Evolutionary conservation across 1,140 invertebrate species (phyloP).

Genomic region (Drosophila guanche): DNA sequence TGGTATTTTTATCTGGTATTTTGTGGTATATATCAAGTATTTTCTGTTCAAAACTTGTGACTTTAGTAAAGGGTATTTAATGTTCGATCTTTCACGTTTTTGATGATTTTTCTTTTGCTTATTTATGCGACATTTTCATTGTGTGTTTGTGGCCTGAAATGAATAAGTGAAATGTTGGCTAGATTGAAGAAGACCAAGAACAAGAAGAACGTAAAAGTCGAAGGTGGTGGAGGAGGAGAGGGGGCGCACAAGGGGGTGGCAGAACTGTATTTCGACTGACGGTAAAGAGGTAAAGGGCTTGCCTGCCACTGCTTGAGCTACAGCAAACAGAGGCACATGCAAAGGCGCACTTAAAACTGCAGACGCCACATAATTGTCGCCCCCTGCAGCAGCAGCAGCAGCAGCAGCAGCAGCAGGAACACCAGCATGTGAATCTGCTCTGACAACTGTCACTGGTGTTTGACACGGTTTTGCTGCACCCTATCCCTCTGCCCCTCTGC

Average conservation of each 20-base stretch:
- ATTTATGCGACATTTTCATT: constrained; percentile 81
- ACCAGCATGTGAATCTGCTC: constrained; percentile 19
- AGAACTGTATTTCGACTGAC: neutral
- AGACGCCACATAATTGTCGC: constrained; percentile 78
- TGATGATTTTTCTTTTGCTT: constrained; percentile 26
- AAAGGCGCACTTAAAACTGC: constrained; percentile 80
- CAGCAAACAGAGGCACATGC: constrained; percentile 72
- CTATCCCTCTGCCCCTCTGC: neutral
- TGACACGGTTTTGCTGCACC: constrained; percentile 57
- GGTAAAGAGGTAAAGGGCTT: constrained; percentile 1
- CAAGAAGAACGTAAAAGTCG: neutral
- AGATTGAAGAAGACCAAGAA: constrained; percentile 36
- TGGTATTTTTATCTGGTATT: neutral
- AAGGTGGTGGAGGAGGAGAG: neutral
- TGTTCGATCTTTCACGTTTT: no score
- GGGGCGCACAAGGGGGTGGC: neutral
- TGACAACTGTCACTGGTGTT: constrained; percentile 74
- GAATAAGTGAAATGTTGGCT: constrained; percentile 52
- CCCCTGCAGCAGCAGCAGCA: constrained; percentile 27
- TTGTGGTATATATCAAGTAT: neutral
- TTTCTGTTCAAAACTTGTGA: no score
- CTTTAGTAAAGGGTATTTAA: no score
- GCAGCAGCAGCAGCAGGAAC: constrained; percentile 15
- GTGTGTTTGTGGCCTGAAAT: constrained; percentile 68
- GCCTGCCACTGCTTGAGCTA: constrained; percentile 24